Base-by-base conservation (phyloP, 2,797 vertebrate species). In the Falco novaeseelandiae region DNA sequence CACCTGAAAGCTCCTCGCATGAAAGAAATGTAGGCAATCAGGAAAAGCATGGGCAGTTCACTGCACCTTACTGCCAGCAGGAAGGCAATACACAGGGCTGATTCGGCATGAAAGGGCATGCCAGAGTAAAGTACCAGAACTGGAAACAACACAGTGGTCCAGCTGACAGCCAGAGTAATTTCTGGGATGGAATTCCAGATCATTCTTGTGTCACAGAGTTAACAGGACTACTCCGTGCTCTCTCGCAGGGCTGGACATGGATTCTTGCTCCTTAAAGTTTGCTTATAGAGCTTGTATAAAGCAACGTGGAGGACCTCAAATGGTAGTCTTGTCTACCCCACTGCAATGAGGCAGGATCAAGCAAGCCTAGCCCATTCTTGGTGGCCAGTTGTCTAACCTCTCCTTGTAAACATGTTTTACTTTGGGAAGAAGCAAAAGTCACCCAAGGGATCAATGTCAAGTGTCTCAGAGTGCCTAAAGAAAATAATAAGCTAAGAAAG, bases 401-500 rank as follows among this genome's bases (percentile, higher is more conserved):
- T 78, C 40, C 36, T 71, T 72, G 21, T 70, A 73, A 85, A 76
- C 0, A 0, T 40, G 57, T 44, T 89, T 91, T 86, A 78, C 14
- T 44, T 51, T 57, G 26, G 36, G 25, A 54, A 73, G 32, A 89
- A 70, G 26, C 6, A 2, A 26, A 87, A 66, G 23, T 59, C 36
- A 77, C 77, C 48, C 88, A 77, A n/a, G 14, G 71, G 78, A 94
- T 54, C 42, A 52, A 26, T 8, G 21, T 16, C n/a, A 89, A 76
- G 42, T 7, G 3, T 66, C 73, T 77, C 49, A 48, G 40, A 85
- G 44, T 69, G 34, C 52, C 62, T 86, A 48, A 90, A 77, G 49
- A 96, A 94, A 94, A 87, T 66, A 93, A 81, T 48, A 95, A 91
- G 51, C 38, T 69, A 44, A 91, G 66, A 83, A 74, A 86, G 69